Conservation (phyloP, 2,888 invertebrate genomes). For the Helicoverpa assulta region DNA sequence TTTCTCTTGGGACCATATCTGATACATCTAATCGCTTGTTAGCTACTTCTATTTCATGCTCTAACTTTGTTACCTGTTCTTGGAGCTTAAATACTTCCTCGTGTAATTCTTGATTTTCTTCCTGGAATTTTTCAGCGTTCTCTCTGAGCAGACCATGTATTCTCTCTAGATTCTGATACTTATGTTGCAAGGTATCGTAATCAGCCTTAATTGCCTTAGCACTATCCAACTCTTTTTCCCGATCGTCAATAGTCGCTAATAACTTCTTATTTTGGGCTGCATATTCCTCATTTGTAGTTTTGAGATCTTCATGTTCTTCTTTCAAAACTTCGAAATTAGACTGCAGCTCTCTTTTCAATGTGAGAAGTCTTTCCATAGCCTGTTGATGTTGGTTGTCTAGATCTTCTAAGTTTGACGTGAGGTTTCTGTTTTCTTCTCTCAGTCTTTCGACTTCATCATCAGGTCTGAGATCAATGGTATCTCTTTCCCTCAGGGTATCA, state of each 20-base stretch:
- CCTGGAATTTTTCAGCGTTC: conserved; percentile 88
- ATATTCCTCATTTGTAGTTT: conserved; percentile 84
- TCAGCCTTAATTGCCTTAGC: conserved; percentile 73
- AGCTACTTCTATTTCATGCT: conserved; percentile 83
- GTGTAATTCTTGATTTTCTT: conserved; percentile 88
- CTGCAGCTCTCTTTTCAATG: conserved; percentile 89
- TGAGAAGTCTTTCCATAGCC: conserved; percentile 91
- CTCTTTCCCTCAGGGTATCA: conserved; percentile 80
- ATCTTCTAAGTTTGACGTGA: conserved; percentile 92
- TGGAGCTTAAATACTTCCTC: conserved; percentile 88
- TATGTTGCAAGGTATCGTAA: conserved; percentile 83
- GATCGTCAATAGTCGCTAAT: conserved; percentile 81
- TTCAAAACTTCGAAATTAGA: conserved; percentile 87
- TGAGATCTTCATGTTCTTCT: conserved; percentile 85
- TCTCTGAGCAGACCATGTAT: conserved; percentile 83
- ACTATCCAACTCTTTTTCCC: conserved; percentile 82
- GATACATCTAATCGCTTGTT: conserved; percentile 74
- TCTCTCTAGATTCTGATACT: conserved; percentile 87
- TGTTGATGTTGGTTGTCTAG: conserved; percentile 93
- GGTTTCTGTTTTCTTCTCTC: conserved; percentile 89
- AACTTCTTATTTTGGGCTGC: conserved; percentile 83
- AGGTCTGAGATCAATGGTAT: conserved; percentile 70
- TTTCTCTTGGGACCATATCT: conserved; percentile 78
- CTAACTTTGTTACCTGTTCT: conserved; percentile 85
- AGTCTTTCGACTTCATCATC: conserved; percentile 87